These are phyloP conservation scores for Pampus argenteus DNA, from an alignment of 2,797 vertebrate genomes.

Conservation along the genomic window DNA sequence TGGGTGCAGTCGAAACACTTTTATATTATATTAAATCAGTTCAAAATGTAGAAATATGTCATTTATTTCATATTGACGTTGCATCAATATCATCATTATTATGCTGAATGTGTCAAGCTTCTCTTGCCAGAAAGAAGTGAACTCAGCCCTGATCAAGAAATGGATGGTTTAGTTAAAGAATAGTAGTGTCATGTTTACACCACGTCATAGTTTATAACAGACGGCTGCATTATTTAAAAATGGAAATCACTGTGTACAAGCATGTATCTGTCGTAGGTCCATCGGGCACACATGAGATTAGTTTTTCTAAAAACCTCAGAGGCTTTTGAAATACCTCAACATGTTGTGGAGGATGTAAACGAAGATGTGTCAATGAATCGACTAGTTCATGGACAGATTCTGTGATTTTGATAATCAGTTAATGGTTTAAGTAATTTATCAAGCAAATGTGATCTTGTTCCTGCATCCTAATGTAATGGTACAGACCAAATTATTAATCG, in stretches of 20 bases:
- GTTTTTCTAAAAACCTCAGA: too few species aligned
- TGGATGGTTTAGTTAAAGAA: neutral
- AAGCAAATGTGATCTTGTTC: too few species aligned
- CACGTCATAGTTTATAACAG: neutral
- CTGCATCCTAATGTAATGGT: too few species aligned
- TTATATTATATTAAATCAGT: conserved; percentile 3
- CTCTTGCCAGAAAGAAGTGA: neutral
- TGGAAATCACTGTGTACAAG: neutral
- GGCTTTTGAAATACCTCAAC: neutral
- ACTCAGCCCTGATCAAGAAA: neutral
- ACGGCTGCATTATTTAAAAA: neutral
- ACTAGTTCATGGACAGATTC: too few species aligned
- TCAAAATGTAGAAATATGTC: neutral
- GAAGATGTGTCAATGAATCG: neutral
- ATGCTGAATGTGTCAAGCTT: neutral
- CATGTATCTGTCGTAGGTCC: neutral
- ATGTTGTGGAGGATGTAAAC: neutral
- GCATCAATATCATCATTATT: neutral
- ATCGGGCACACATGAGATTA: neutral
- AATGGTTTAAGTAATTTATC: neutral
- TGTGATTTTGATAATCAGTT: neutral
- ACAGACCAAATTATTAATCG: too few species aligned
- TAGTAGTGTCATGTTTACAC: neutral
- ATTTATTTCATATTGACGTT: neutral
- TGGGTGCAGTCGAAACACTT: conserved; percentile 26